Evolutionary conservation across 2,797 vertebrate species (phyloP).

Genomic region (Psittacula echo): DNA sequence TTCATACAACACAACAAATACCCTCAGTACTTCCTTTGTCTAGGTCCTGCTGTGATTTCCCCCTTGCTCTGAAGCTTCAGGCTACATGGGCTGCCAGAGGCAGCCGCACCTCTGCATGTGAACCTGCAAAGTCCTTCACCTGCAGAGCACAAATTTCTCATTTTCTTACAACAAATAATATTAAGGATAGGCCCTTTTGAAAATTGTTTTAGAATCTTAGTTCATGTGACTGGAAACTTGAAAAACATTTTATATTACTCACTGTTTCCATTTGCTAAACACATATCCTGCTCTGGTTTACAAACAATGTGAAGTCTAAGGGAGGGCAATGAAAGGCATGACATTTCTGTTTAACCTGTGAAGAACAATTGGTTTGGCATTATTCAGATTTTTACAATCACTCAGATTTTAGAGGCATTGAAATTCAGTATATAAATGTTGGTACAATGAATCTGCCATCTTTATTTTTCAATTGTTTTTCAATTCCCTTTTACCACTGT

Average conservation of each 20-base stretch:
- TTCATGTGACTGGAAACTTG: neutral
- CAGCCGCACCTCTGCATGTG: rapidly evolving
- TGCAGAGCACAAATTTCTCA: neutral
- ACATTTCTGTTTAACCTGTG: neutral
- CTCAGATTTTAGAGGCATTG: neutral
- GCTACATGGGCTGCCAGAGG: neutral
- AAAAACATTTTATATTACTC: neutral
- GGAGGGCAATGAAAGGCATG: neutral
- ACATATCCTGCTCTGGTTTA: neutral
- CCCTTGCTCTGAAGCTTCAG: neutral
- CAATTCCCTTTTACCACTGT: neutral
- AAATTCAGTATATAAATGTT: neutral
- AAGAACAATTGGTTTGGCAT: neutral
- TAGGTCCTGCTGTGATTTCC: neutral
- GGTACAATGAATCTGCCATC: neutral
- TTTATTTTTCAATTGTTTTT: neutral
- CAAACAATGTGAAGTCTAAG: neutral
- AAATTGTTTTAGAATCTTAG: neutral
- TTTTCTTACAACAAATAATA: neutral
- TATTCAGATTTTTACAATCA: neutral
- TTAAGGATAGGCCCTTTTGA: neutral
- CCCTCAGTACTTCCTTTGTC: neutral
- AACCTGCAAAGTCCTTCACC: rapidly evolving
- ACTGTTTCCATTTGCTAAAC: neutral
- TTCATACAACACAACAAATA: neutral